These are phyloP conservation scores for Tetragnatha montana DNA, from an alignment of 2,888 invertebrate genomes.

Conservation along the genomic window DNA sequence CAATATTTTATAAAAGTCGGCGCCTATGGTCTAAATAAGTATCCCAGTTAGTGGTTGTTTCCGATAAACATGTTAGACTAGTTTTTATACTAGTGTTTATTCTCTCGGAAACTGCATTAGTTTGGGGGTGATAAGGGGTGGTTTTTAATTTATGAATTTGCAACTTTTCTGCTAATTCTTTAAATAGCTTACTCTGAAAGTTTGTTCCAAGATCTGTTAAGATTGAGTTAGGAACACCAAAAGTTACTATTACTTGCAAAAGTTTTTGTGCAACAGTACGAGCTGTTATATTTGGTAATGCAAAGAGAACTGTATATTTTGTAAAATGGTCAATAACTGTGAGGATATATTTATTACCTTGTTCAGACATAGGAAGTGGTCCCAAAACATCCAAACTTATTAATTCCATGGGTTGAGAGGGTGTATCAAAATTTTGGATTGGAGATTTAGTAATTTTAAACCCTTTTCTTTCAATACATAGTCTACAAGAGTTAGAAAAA, in stretches of 20 bases:
- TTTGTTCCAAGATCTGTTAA: constrained; percentile 17
- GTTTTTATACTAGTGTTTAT: neutral
- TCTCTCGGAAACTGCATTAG: constrained; percentile 1
- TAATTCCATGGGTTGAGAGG: constrained; percentile 20
- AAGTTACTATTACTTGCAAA: neutral
- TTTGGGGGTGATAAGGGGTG: constrained; percentile 2
- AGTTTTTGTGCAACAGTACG: neutral
- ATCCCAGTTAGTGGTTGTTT: constrained; percentile 10
- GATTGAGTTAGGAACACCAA: neutral
- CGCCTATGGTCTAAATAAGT: too few relatives aligned
- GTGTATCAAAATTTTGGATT: neutral
- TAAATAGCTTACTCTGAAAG: constrained; percentile 16
- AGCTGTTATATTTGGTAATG: constrained; percentile 12
- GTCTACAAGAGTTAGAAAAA: neutral
- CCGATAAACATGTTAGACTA: constrained; percentile 8
- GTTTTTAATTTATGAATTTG: constrained; percentile 39
- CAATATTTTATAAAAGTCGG: too few relatives aligned
- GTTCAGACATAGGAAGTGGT: neutral
- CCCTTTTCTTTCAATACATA: constrained; percentile 23
- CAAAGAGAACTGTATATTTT: constrained; percentile 15
- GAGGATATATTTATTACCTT: constrained; percentile 3
- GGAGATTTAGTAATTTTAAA: constrained; percentile 12
- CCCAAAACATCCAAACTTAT: constrained; percentile 16
- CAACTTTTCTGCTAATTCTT: neutral
- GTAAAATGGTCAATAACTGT: constrained; percentile 13